These are phyloP conservation scores for Himalopsyche kuldschensis DNA, from an alignment of 2,888 invertebrate genomes.

Conservation along the genomic window DNA sequence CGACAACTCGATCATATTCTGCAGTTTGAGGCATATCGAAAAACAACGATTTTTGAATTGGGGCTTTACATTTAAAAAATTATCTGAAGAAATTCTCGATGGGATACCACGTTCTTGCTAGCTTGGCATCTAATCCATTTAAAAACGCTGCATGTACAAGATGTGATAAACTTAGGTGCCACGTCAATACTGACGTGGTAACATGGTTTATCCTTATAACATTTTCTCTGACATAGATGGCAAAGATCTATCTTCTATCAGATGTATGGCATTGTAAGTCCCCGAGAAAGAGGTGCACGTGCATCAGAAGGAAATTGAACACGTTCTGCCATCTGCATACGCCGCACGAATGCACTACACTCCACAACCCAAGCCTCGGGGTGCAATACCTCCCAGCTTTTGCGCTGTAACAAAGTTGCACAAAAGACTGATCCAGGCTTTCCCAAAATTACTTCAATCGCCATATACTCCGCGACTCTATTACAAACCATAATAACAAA, in stretches of 20 bases:
- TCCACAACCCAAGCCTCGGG: not conserved
- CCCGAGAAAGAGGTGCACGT: not conserved
- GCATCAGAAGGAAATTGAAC: slow-evolving; percentile 14
- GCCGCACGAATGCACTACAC: not conserved
- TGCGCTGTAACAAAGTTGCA: not conserved
- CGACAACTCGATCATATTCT: too few species aligned
- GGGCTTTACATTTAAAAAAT: too few species aligned
- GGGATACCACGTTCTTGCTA: too few species aligned
- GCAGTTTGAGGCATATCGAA: too few species aligned
- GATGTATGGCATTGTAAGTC: not conserved
- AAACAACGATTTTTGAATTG: too few species aligned
- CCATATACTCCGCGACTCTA: too few species aligned
- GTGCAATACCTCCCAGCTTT: not conserved
- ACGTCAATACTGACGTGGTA: not conserved
- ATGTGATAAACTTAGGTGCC: not conserved
- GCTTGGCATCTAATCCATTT: not conserved
- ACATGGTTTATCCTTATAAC: not conserved
- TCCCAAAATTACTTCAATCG: not conserved
- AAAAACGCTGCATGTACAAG: not conserved
- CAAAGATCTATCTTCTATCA: not conserved
- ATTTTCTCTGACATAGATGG: not conserved
- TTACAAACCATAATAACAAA: too few species aligned
- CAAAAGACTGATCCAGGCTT: not conserved
- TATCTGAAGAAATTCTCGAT: too few species aligned
- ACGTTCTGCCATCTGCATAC: slow-evolving; percentile 14